Base-by-base conservation (phyloP, 2,797 vertebrate genomes). In the Rhinella marina region DNA sequence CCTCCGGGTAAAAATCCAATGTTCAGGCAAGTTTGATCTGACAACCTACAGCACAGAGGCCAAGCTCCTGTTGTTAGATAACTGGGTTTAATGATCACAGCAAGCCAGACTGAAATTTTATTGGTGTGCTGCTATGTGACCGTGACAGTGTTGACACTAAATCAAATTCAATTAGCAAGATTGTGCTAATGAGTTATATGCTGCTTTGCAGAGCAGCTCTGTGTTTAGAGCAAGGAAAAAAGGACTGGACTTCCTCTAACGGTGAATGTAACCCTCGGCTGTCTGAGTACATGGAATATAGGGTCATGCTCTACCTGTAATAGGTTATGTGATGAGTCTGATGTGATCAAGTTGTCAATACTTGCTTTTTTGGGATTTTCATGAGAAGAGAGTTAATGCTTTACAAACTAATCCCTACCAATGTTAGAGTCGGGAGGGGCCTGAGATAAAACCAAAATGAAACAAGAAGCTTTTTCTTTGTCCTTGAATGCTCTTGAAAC, bases 81-180 rank as follows among this genome's bases (percentile, higher is more conserved):
- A 92, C 90, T 85, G 91, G 88, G 88, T 91, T 92, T 94, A 93
- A 93, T 91, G 92, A 94, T 93, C 85, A 86, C 87, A 90, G 91
- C 91, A 91, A 92, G 90, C 77, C 90, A 84, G 86, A 86, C 0
- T 93, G 91, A 90, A 90, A 91, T 93, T 91, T 92, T 93, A 93
- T 93, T 93, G 92, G 89, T 91, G 61, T 89, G 79, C 88, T 92
- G 92, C 90, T 92, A 70, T 92, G 90, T 92, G 91, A 91, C 91
- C 90, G 91, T 92, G 92, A 91, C 91, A 92, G 90, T 91, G 90
- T 91, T 93, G 93, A 94, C 92, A 92, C 90, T 93, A 95, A 95
- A 95, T 95, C 94, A 94, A 93, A 95, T 94, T 95, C 95, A 94
- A 93, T 96, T 95, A 95, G 90, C 92, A 90, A 84, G 88, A 92